Conservation (phyloP, 2,888 invertebrate genomes). For the Leptinotarsa rubiginosa region DNA sequence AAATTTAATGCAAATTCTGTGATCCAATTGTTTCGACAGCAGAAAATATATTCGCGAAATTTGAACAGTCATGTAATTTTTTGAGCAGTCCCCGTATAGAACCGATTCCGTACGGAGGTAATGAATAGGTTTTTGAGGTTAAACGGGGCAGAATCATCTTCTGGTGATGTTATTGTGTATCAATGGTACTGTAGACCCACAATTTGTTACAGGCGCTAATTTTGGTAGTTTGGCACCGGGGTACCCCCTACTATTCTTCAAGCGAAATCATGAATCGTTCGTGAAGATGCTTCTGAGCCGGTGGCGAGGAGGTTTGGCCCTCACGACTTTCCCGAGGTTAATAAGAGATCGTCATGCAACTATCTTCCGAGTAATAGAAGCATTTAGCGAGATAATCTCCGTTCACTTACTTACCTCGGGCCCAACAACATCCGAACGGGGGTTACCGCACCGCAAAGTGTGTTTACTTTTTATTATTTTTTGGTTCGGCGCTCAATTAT, state of each 20-base stretch:
- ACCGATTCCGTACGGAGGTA: too few relatives aligned
- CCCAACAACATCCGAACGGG: constrained; percentile 25
- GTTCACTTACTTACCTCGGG: constrained; percentile 19
- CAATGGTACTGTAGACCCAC: too few relatives aligned
- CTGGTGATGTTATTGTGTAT: too few relatives aligned
- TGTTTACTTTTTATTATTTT: background rate
- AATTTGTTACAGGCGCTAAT: too few relatives aligned
- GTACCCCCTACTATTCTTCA: constrained; percentile 17
- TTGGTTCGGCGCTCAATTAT: constrained; percentile 2
- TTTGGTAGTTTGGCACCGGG: too few relatives aligned
- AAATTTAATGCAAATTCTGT: too few relatives aligned
- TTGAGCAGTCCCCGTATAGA: too few relatives aligned
- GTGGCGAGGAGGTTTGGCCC: constrained; percentile 48
- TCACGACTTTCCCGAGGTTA: constrained; percentile 48
- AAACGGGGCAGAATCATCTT: too few relatives aligned
- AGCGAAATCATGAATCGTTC: constrained; percentile 15
- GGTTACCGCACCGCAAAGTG: constrained; percentile 6
- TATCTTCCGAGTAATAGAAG: constrained; percentile 46
- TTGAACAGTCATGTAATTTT: too few relatives aligned
- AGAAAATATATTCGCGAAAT: too few relatives aligned
- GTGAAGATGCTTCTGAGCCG: constrained; percentile 45
- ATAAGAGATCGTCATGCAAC: constrained; percentile 49
- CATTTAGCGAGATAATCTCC: constrained; percentile 46
- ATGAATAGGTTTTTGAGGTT: too few relatives aligned
- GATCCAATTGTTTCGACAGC: too few relatives aligned